A percentile compares a stretch with the other conserved stretches of the same genome.
phyloP scores from a whole-genome alignment of 2,797 vertebrate genomes.

The Scarus forsteni region DNA sequence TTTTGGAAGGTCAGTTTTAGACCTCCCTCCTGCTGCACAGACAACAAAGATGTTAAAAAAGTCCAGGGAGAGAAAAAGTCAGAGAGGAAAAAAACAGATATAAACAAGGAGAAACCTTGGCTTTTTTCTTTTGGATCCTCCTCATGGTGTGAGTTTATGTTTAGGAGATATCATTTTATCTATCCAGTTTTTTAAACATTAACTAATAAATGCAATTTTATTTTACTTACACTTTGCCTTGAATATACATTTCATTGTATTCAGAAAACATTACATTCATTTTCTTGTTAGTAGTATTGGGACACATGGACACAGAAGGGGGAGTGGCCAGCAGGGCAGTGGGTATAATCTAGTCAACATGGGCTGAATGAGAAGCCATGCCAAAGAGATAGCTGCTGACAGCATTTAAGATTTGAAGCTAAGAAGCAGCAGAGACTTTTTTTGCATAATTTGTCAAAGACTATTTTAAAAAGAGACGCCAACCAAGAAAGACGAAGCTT shows the following conservation, averaged over 20 bases:
- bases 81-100: neutral
- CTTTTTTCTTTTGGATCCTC: neutral
- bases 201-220: neutral
- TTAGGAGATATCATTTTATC: neutral
- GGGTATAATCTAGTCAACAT: constrained; percentile 38
- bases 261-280: constrained; percentile 20
- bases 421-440: constrained; percentile 46
- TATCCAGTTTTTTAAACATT: neutral
- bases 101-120: constrained; percentile 5
- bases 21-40: constrained; percentile 92
- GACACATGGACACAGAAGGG: constrained; percentile 58
- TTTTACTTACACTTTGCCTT: neutral
- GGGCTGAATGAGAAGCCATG: constrained; percentile 63
- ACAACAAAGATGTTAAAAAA: constrained; percentile 44
- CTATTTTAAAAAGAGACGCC: constrained; percentile 35
- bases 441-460: constrained; percentile 20
- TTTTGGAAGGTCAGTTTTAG: constrained; percentile 99
- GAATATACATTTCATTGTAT: neutral
- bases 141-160: neutral
- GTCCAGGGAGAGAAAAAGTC: neutral
- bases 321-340: constrained; percentile 41
- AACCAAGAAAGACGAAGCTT: constrained; percentile 41
- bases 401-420: constrained; percentile 35
- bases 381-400: constrained; percentile 54
- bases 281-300: constrained; percentile 61